These are phyloP conservation scores for Rana temporaria DNA, from an alignment of 2,113 vertebrate genomes.

Conservation along the genomic window DNA sequence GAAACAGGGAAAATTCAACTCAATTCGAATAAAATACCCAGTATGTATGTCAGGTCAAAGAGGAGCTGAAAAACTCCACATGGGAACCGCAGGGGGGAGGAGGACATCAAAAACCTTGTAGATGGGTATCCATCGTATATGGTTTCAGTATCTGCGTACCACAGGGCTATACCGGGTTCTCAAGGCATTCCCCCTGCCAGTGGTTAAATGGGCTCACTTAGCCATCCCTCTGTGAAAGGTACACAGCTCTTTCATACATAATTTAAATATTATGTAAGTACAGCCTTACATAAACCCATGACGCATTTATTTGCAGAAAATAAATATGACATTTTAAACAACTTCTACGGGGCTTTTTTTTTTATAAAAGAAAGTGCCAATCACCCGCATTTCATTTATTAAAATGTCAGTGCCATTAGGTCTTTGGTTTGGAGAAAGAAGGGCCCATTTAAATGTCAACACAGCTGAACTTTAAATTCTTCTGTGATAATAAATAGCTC, in stretches of 20 bases:
- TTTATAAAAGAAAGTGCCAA: constrained; percentile 31
- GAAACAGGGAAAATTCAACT: no score
- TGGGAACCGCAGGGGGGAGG: no score
- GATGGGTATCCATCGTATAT: no score
- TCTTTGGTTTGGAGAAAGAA: constrained; percentile 33
- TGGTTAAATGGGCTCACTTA: no score
- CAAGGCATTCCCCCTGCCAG: no score
- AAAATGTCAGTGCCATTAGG: constrained; percentile 44
- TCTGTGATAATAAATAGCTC: constrained; percentile 43
- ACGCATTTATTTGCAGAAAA: not conserved
- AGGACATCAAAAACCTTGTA: no score
- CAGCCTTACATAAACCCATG: not conserved
- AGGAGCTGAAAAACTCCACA: no score
- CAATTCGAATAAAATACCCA: no score
- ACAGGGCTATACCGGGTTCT: no score
- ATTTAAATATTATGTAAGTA: not conserved
- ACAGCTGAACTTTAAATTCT: constrained; percentile 48
- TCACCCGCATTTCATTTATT: constrained; percentile 28
- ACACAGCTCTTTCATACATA: not conserved
- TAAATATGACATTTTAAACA: not conserved
- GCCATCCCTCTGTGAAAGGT: not conserved
- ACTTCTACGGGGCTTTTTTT: not conserved
- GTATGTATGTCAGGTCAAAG: no score
- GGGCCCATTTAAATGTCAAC: constrained; percentile 41
- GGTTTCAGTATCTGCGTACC: no score